Base-by-base conservation (phyloP, 2,113 vertebrate species). In the Melanotaenia duboulayi region DNA sequence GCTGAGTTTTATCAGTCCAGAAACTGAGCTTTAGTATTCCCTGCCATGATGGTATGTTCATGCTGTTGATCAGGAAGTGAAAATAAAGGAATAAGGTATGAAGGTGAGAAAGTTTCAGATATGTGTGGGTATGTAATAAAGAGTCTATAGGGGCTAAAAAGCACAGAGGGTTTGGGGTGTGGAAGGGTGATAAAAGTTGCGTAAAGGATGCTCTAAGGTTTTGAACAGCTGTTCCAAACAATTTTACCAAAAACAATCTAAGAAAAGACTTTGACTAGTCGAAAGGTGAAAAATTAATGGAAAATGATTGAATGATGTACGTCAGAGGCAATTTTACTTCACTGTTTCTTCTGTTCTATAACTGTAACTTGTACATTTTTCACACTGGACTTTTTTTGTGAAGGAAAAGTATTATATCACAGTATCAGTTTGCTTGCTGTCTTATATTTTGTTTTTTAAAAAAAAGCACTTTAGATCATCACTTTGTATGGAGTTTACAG, bases 1-100 rank as follows among this genome's bases (percentile, higher is more conserved):
- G 65, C 88, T 88, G 86, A 91, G 90, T 91, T 92, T 85, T 90
- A 92, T 91, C 90, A 90, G 90, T 85, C 58, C 11, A 2, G n/a
- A 12, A 74, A 44, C 40, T 66, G 46, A 87, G 66, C 76, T 80
- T 83, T 73, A 69, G 61, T 70, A 49, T 60, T 82, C 71, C 65
- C 17, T 0, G 28, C 55, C 25, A 57, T n/a, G 44, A 63, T 87
- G 52, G 42, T 58, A 62, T 52, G 78, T 52, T 37, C 67, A 72
- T 19, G 76, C 58, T 71, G 77, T 66, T 60, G 71, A 71, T 75
- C 63, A 78, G 87, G 74, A 91, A 86, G 87, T 87, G 86, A 80
- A 51, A 20, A 4, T 44, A 40, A 74, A 86, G 84, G 76, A 84
- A 71, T 58, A 52, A 32, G 65, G 91, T 72, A 89, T 69, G 89